Evolutionary conservation across 2,797 vertebrate species (phyloP).

Genomic region (Chelon auratus): DNA sequence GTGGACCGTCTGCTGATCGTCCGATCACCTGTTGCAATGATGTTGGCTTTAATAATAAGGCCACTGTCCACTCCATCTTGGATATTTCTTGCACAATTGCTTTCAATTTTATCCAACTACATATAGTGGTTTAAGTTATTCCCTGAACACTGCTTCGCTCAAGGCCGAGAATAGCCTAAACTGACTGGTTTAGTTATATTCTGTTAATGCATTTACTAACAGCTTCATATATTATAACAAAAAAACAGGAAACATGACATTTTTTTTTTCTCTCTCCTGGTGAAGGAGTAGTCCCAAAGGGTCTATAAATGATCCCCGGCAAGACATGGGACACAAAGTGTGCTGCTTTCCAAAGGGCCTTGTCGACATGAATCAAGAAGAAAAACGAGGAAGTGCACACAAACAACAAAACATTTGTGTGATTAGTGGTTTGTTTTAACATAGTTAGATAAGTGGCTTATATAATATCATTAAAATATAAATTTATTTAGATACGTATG

Average conservation of each 20-base stretch:
- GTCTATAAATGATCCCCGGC: constrained; percentile 85
- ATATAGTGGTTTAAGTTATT: constrained; percentile 87
- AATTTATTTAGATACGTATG: constrained; percentile 84
- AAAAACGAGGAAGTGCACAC: constrained; percentile 79
- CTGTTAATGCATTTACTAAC: constrained; percentile 72
- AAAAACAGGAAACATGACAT: constrained; percentile 36
- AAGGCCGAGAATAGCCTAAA: constrained; percentile 82
- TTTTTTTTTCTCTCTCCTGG: constrained; percentile 64
- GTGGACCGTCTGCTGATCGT: constrained; percentile 45
- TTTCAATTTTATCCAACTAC: constrained; percentile 66
- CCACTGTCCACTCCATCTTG: constrained; percentile 62
- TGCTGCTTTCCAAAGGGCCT: constrained; percentile 83
- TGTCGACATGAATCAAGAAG: constrained; percentile 79
- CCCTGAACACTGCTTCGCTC: constrained; percentile 84
- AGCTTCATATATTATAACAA: constrained; percentile 72
- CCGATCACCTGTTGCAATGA: constrained; percentile 53
- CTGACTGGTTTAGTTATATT: constrained; percentile 74
- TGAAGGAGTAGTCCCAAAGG: constrained; percentile 81
- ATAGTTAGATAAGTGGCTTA: constrained; percentile 87
- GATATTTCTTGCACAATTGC: constrained; percentile 49
- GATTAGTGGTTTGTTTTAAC: constrained; percentile 89
- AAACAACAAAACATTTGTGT: constrained; percentile 83
- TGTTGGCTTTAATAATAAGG: constrained; percentile 53
- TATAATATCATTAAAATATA: constrained; percentile 85
- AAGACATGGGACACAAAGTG: constrained; percentile 69